Base-by-base conservation (phyloP, 2,113 vertebrate species). In the Cyanoderma ruficeps region DNA sequence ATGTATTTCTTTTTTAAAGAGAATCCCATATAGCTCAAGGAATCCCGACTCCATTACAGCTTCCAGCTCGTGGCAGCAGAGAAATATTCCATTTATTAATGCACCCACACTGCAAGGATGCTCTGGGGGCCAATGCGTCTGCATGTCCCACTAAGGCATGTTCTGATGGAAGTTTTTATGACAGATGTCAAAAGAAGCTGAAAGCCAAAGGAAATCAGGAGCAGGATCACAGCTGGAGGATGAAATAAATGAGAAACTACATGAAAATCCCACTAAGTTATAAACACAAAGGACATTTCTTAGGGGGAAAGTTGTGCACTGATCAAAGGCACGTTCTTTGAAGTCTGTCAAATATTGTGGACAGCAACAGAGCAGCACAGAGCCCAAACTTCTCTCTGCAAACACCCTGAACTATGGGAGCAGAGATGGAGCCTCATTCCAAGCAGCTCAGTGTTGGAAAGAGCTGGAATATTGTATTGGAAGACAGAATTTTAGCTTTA, bases 111-210 rank as follows among this genome's bases (percentile, higher is more conserved):
- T 60, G 69, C 65, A 83, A 90, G 90, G 93, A 30, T 87, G 95
- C 97, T 97, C 95, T 76, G 84, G 96, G 96, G 97, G 78, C 75
- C 87, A 83, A 91, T 80, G 90, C 27, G 93, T 97, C 96, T 97
- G 95, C 97, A 97, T 96, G 94, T 52, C 57, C 23, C 49, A 79
- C 91, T 33, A 61, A 93, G 90, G 95, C 91, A 83, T 61, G 86
- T 63, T 81, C 53, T 55, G 86, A 97, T 97, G 94, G 95, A 90
- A 91, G 94, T 68, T 96, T 97, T 97, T 96, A 97, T 37, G 93
- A 78, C 41, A 47, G 93, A 64, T 75, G 91, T 92, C 82, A 55
- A 70, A 91, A 78, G 83, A 75, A 90, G 93, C 95, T 94, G 94
- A 81, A 68, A 96, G 96, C 90, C 83, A 90, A 94, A 95, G 61